These are phyloP conservation scores for Amphipoea lucens DNA, from an alignment of 2,888 invertebrate species.

Conservation along the genomic window DNA sequence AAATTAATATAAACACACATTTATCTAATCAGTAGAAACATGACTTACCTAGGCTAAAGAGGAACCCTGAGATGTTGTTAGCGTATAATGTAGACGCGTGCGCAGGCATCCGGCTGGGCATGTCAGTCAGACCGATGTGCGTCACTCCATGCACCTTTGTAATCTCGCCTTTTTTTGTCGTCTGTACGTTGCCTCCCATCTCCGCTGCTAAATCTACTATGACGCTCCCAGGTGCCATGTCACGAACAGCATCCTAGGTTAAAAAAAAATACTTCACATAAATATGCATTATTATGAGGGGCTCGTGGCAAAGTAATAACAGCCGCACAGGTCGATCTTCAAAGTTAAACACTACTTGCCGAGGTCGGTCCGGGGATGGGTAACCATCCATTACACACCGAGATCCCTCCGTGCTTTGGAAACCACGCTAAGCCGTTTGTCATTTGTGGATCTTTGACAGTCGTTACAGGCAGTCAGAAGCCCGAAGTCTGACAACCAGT, in stretches of 20 bases:
- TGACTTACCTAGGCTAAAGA: conserved; percentile 93
- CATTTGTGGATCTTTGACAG: neutral
- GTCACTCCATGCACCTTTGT: conserved; percentile 94
- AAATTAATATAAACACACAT: conserved; percentile 23
- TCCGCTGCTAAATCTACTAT: conserved; percentile 97
- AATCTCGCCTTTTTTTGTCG: conserved; percentile 94
- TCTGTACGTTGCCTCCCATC: conserved; percentile 96
- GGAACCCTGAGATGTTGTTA: conserved; percentile 97
- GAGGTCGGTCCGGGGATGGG: neutral
- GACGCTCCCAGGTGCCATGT: conserved; percentile 97
- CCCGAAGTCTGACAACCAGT: neutral
- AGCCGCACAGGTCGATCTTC: neutral
- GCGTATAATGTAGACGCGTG: conserved; percentile 96
- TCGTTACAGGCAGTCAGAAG: neutral
- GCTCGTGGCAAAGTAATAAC: neutral
- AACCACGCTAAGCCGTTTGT: neutral
- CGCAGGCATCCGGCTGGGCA: conserved; percentile 95
- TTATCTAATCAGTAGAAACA: conserved; percentile 32
- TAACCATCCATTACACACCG: neutral
- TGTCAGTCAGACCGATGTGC: conserved; percentile 96
- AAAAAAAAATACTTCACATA: neutral
- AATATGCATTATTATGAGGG: neutral
- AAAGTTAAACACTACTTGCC: neutral
- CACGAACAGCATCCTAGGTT: conserved; percentile 92
- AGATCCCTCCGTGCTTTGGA: neutral